A percentile compares a stretch with the other conserved stretches of the same genome.
phyloP scores from a whole-genome alignment of 2,113 vertebrate species.

The Diadophis punctatus region DNA sequence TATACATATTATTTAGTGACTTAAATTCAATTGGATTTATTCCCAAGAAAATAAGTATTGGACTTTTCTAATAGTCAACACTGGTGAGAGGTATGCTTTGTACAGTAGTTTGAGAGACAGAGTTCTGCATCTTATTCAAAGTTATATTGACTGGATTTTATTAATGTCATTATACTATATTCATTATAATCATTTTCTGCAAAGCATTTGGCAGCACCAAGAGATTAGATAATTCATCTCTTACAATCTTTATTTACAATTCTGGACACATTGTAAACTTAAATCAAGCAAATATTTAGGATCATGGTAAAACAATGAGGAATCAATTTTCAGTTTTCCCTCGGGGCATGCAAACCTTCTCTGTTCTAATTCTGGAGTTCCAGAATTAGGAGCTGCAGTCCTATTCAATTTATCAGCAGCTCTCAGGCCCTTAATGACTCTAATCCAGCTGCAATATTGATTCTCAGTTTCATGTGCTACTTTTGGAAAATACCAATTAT shows the following conservation, averaged over 20 bases:
- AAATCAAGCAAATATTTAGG: background rate
- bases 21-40: background rate
- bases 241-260: background rate
- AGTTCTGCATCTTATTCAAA: background rate
- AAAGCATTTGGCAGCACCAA: background rate
- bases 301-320: background rate
- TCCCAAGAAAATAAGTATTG: background rate
- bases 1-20: background rate
- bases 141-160: background rate
- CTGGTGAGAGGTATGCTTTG: background rate
- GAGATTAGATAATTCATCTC: background rate
- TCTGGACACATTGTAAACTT: background rate
- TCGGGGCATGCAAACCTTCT: background rate
- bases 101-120: background rate
- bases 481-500: background rate
- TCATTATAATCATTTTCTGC: background rate
- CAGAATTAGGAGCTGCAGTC: background rate
- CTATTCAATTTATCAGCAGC: background rate
- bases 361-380: background rate
- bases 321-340: background rate
- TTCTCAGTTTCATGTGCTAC: background rate
- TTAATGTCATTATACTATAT: background rate
- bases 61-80: background rate
- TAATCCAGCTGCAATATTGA: background rate
- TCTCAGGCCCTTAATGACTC: background rate